Percentiles rank a stretch among this genome's conserved stretches.
These are phyloP conservation scores for Sebastes steindachneri DNA, from an alignment of 2,797 vertebrate species.

Conservation along the genomic window DNA sequence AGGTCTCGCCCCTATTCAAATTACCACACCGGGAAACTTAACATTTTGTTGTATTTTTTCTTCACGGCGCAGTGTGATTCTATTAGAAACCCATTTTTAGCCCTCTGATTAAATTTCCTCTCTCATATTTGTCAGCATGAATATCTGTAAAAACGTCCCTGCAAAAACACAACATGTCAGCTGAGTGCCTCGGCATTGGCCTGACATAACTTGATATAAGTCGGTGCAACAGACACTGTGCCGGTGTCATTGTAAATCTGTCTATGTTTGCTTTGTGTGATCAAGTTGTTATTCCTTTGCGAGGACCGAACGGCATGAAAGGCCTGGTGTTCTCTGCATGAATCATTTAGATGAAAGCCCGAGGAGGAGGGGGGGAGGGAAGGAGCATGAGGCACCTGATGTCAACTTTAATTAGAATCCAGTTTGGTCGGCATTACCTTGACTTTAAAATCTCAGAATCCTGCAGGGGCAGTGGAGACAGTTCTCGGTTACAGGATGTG, in stretches of 20 bases:
- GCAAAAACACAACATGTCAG: slow-evolving; percentile 39
- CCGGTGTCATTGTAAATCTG: slow-evolving; percentile 74
- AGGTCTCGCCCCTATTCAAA: slow-evolving; percentile 51
- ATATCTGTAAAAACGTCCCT: slow-evolving; percentile 15
- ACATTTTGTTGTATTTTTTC: slow-evolving; percentile 37
- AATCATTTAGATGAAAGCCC: slow-evolving; percentile 85
- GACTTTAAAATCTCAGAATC: slow-evolving; percentile 82
- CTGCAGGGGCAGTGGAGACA: slow-evolving; percentile 74
- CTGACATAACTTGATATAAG: slow-evolving; percentile 71
- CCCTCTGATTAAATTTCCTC: slow-evolving; percentile 62
- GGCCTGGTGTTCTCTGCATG: slow-evolving; percentile 79
- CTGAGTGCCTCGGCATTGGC: slow-evolving; percentile 13
- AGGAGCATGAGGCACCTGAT: slow-evolving; percentile 77
- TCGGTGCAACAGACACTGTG: slow-evolving; percentile 60
- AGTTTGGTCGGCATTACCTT: slow-evolving; percentile 80
- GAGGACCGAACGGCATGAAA: slow-evolving; percentile 75
- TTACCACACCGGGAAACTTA: slow-evolving; percentile 49
- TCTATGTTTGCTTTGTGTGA: slow-evolving; percentile 74
- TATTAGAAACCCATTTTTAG: slow-evolving; percentile 58
- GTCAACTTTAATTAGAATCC: slow-evolving; percentile 86
- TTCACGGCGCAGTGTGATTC: slow-evolving; percentile 40
- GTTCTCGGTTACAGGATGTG: slow-evolving; percentile 73
- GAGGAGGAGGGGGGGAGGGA: slow-evolving; percentile 54
- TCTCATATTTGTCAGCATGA: slow-evolving; percentile 36
- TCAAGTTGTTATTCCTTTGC: slow-evolving; percentile 79